Conservation (phyloP, 2,888 invertebrate genomes). For the Meloe dianella region DNA sequence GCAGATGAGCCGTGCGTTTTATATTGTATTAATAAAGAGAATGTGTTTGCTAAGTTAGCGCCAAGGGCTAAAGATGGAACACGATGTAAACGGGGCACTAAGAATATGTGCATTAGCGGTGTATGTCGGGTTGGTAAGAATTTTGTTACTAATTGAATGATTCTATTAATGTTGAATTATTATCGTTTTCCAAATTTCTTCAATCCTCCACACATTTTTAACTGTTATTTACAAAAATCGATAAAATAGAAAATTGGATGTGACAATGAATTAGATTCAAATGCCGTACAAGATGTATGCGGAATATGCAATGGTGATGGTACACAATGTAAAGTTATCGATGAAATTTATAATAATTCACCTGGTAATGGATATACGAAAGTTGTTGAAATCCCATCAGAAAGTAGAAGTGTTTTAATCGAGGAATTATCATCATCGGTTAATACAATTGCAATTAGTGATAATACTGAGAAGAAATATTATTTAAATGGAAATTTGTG, state of each 20-base stretch:
- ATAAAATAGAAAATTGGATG: slow-evolving; percentile 67
- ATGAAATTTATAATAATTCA: slow-evolving; percentile 61
- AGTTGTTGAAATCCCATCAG: slow-evolving; percentile 65
- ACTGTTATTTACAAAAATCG: slow-evolving; percentile 27
- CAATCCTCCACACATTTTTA: neutral
- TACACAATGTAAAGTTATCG: slow-evolving; percentile 66
- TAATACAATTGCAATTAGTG: slow-evolving; percentile 66
- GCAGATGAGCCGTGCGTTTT: slow-evolving; percentile 65
- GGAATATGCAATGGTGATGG: slow-evolving; percentile 75
- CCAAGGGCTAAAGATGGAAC: slow-evolving; percentile 70
- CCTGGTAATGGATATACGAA: slow-evolving; percentile 63
- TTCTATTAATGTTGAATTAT: neutral
- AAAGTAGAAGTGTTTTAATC: slow-evolving; percentile 66
- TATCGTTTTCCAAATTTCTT: too few species aligned
- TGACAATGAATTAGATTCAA: slow-evolving; percentile 69
- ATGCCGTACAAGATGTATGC: slow-evolving; percentile 70
- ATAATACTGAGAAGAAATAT: slow-evolving; percentile 61
- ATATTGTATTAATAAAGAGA: slow-evolving; percentile 67
- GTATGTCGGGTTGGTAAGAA: slow-evolving; percentile 64
- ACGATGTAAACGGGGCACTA: slow-evolving; percentile 66
- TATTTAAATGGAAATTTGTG: slow-evolving; percentile 70
- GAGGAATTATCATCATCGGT: slow-evolving; percentile 64
- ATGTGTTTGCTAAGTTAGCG: slow-evolving; percentile 65
- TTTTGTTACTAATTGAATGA: slow-evolving; percentile 1
- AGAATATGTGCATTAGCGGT: slow-evolving; percentile 70